Base-by-base conservation (phyloP, 1,140 invertebrate genomes). In the Tetragnatha versicolor region DNA sequence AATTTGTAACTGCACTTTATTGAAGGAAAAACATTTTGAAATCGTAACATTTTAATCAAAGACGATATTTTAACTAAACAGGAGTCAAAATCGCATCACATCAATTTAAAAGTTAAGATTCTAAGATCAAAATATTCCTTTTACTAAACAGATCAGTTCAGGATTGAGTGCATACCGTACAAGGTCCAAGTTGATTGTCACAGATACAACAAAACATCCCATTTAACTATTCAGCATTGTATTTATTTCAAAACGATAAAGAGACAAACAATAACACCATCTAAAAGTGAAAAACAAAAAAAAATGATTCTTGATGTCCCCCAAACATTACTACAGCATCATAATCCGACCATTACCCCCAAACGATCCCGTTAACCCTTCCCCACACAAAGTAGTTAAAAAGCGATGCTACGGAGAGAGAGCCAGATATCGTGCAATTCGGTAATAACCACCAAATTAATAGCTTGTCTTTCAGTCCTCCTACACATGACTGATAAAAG, bases 371-470 rank as follows among this genome's bases (percentile, higher is more conserved):
- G 20, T 17, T 47, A 12, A 47, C 37, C 39, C 39, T 27, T 65
- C 42, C 61, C n/a, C 25, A 42, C 33, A 45, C 27, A 42, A 25
- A 5, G 35, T 10, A 31, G 37, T 65, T 65, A 65, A 65, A 42
- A 42, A 9, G 25, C 42, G 37, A 25, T 42, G 27, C 17, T 65
- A 25, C 5, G 27, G 1, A 17, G 37, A 22, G 51, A 68, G 47
- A 68, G 31, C 51, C 45, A 25, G 27, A 5, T 68, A 20, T 51
- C 65, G 65, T 68, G 65, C 45, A n/a, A 25, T 45, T 33, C 31
- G 20, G 3, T 47, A 12, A 29, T 60, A 73, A 31, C 51, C 25
- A 22, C 55, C 31, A 73, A 58, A 73, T 73, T 58, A 73, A 58
- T 60, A 37, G 53, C 45, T 73, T 73, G 51, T 60, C 69, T 51